Percentiles rank a stretch among this genome's conserved stretches.
Evolutionary conservation across 2,113 vertebrate species (phyloP).

Genomic region (Pungitius pungitius): DNA sequence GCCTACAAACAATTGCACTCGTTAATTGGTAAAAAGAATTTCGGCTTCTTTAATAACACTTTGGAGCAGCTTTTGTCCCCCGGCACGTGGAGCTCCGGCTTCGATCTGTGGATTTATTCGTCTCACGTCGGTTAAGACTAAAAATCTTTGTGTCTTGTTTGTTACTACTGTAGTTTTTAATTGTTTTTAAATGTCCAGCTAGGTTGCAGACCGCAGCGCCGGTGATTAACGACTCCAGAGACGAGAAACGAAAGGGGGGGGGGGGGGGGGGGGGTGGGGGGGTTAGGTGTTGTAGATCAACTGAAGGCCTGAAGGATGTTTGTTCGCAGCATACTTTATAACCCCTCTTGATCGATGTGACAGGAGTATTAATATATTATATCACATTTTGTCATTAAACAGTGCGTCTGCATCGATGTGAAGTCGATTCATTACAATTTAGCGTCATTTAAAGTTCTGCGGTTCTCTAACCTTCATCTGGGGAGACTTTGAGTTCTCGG

Average conservation of each 20-base stretch:
- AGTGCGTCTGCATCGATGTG: neutral
- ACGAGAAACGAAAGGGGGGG: neutral
- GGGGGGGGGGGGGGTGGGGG: no score
- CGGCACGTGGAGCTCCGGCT: slow-evolving; percentile 22
- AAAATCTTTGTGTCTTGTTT: slow-evolving; percentile 8
- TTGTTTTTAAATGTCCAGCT: slow-evolving; percentile 27
- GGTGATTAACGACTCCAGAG: slow-evolving; percentile 25
- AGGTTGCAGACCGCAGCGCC: slow-evolving; percentile 7
- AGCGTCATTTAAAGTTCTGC: neutral
- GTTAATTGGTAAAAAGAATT: slow-evolving; percentile 46
- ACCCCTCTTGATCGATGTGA: neutral
- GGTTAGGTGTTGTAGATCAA: neutral
- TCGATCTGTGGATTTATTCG: slow-evolving; percentile 20
- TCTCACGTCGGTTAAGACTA: slow-evolving; percentile 9
- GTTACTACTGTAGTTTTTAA: slow-evolving; percentile 21
- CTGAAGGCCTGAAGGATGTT: neutral
- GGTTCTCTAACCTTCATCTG: neutral
- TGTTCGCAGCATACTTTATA: neutral
- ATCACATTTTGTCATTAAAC: neutral
- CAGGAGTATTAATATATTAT: neutral
- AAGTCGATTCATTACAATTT: neutral
- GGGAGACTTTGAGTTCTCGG: neutral
- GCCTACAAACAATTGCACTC: slow-evolving; percentile 33
- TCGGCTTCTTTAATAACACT: slow-evolving; percentile 35
- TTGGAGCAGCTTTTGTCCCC: slow-evolving; percentile 34